Evolutionary conservation across 2,113 vertebrate genomes (phyloP).

Genomic region (Scytalopus superciliaris): DNA sequence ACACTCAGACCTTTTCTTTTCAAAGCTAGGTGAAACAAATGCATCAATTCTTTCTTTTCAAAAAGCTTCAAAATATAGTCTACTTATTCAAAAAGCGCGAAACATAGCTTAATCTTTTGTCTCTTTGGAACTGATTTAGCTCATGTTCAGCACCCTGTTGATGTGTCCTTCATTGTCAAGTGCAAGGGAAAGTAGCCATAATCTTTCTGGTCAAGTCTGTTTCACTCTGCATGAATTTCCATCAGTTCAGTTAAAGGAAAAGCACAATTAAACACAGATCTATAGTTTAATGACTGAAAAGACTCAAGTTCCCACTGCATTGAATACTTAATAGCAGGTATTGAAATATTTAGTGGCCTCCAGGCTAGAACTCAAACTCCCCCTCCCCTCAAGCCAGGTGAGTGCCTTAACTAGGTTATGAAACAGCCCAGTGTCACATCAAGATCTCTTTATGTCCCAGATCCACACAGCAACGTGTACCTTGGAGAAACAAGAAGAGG

Average conservation of each 20-base stretch:
- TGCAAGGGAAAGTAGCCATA: neutral
- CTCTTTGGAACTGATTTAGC: neutral
- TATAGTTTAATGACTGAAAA: neutral
- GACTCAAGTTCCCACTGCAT: neutral
- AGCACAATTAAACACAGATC: constrained; percentile 7
- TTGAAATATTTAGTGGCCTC: constrained; percentile 43
- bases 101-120: neutral
- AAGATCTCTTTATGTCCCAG: neutral
- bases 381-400: neutral
- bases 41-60: neutral
- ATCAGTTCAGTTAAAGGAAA: neutral
- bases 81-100: neutral
- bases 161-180: neutral
- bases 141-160: neutral
- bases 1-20: neutral
- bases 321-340: constrained; percentile 12
- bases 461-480: neutral
- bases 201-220: neutral
- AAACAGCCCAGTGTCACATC: neutral
- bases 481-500: neutral
- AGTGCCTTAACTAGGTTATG: neutral
- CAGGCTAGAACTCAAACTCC: neutral
- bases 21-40: neutral
- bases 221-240: neutral
- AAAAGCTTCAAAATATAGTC: neutral